Base-by-base conservation (phyloP, 1,140 invertebrate species). In the Tetramorium parvispinum region DNA sequence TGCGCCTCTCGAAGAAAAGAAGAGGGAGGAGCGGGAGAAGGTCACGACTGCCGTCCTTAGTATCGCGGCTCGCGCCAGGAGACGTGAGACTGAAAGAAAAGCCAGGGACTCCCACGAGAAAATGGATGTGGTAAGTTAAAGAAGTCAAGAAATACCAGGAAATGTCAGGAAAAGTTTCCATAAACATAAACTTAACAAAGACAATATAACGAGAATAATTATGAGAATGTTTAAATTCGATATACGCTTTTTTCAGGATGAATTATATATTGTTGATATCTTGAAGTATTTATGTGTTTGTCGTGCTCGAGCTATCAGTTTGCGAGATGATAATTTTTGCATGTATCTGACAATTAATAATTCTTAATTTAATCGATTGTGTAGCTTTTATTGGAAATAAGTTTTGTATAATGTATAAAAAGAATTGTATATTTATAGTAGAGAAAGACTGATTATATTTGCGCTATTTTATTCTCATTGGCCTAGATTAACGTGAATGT, bases 41-140 rank as follows among this genome's bases (percentile, higher is more conserved):
- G 98, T 99, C 13, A 98, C 99, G 49, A 99, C 99, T 21, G 99
- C 99, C 10, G 98, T 99, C 3, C 96, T 99, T 24, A 99, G 98
- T 92, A 99, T 99, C 90, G 99, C 99, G 0, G 98, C 98, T 0
- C 97, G 98, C 87, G 97, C 98, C 90, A 96, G 98, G 87, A 97
- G 98, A 85, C 97, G 98, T 32, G 97, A 98, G 87, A 96, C 96
- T 5, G 96, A 97, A 68, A 94, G 96, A 68, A 96, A 96, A 53
- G 95, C 96, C 66, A 95, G 96, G 16, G 96, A 96, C 76, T 92
- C 93, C 0, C 96, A 97, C 24, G 97, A 97, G 55, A 97, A 97
- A 94, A 97, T 97, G 97, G 97, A 98, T 89, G 97, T 98, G 88
- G 96, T 96, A 81, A 91, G 95, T 92, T 70, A 49, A 65, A 21